These are phyloP conservation scores for Agonum fuliginosum DNA, from an alignment of 2,888 invertebrate species.

Conservation along the genomic window DNA sequence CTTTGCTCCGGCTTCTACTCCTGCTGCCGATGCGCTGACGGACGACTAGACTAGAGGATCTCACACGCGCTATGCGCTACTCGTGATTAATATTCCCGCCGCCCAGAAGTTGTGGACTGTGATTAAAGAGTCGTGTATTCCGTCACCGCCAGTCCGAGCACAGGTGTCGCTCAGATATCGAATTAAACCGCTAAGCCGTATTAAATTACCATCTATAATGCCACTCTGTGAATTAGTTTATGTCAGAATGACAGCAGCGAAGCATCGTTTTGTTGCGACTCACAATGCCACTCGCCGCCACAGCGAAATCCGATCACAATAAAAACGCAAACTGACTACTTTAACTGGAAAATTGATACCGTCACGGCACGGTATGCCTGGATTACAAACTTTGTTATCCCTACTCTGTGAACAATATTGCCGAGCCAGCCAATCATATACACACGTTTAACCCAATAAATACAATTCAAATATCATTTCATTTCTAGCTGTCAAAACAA, in stretches of 20 bases:
- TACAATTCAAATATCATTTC: no score
- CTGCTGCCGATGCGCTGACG: conserved; percentile 13
- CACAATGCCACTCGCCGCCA: neutral
- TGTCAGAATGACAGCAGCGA: conserved; percentile 58
- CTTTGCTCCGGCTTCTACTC: conserved; percentile 1
- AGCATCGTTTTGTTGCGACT: conserved; percentile 17
- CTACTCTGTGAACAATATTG: conserved; percentile 25
- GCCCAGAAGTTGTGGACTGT: conserved; percentile 52
- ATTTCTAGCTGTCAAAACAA: no score
- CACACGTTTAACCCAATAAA: no score
- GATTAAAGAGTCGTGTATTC: conserved; percentile 57
- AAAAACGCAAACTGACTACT: conserved; percentile 46
- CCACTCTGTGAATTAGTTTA: conserved; percentile 64
- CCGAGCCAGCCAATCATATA: neutral
- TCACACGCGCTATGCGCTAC: neutral
- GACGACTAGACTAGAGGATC: neutral
- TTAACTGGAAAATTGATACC: conserved; percentile 45
- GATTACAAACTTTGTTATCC: conserved; percentile 37
- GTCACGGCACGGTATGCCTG: neutral
- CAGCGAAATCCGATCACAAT: conserved; percentile 49
- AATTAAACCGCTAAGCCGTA: conserved; percentile 64
- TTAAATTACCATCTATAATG: conserved; percentile 65
- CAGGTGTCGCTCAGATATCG: conserved; percentile 64
- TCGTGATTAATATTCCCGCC: conserved; percentile 54
- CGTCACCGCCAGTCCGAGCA: conserved; percentile 53